Evolutionary conservation across 2,113 vertebrate genomes (phyloP).

Genomic region (Hippoglossus stenolepis): DNA sequence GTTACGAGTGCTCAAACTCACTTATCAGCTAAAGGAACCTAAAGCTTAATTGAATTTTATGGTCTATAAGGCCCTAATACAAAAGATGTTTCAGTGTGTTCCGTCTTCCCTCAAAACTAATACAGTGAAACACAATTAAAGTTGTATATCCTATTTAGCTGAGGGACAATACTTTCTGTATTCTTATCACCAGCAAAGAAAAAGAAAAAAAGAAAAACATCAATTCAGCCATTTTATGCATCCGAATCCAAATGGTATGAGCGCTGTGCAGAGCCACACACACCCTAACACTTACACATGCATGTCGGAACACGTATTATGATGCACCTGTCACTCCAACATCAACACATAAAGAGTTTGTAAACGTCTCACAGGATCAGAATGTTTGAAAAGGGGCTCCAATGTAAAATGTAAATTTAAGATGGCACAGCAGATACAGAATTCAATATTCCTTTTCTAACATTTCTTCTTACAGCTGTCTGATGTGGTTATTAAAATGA

Average conservation of each 20-base stretch:
- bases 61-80: conserved; percentile 12
- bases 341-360: conserved; percentile 26
- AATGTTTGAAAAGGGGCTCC: conserved; percentile 28
- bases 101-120: conserved; percentile 15
- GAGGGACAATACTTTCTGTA: conserved; percentile 28
- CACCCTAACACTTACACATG: conserved; percentile 17
- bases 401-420: conserved; percentile 38
- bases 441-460: conserved; percentile 54
- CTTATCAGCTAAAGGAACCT: conserved; percentile 23
- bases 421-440: conserved; percentile 41
- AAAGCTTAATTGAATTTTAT: conserved; percentile 28
- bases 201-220: conserved; percentile 1
- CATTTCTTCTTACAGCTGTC: conserved; percentile 59
- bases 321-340: conserved; percentile 22
- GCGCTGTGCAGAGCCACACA: conserved; percentile 21
- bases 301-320: conserved; percentile 10
- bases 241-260: conserved; percentile 44
- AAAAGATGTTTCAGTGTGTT: conserved; percentile 1
- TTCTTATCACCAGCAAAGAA: conserved; percentile 9
- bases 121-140: conserved; percentile 35
- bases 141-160: conserved; percentile 30
- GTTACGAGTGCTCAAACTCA: conserved; percentile 54
- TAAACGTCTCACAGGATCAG: conserved; percentile 20
- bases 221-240: conserved; percentile 16
- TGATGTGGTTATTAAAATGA: conserved; percentile 78